Conservation (phyloP, 2,113 vertebrate genomes). For the Meleagris gallopavo region DNA sequence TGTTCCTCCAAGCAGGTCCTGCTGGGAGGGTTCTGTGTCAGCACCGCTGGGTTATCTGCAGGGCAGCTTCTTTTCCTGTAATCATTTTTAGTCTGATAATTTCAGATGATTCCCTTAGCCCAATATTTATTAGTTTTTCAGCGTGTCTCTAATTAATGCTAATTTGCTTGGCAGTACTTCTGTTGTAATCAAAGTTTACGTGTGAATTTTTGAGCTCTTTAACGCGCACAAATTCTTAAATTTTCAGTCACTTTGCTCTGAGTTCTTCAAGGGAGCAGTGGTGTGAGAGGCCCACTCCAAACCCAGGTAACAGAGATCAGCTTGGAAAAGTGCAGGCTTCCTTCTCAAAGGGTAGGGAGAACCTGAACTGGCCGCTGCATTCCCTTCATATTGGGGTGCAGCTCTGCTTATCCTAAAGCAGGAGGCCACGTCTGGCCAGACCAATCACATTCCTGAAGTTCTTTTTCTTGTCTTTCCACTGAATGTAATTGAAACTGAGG, state of each 20-base stretch:
- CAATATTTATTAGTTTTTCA: constrained; percentile 44
- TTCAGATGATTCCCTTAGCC: constrained; percentile 30
- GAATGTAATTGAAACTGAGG: not conserved
- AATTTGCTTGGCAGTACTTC: constrained; percentile 56
- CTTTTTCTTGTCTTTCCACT: not conserved
- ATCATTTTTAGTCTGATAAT: not conserved
- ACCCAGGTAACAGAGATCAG: not conserved
- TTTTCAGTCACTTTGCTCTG: constrained; percentile 17
- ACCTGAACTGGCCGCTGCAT: rapidly evolving
- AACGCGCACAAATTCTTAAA: not conserved
- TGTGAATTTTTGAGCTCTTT: constrained; percentile 26
- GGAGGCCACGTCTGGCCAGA: not conserved
- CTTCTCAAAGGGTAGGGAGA: constrained; percentile 7
- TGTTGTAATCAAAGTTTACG: constrained; percentile 14
- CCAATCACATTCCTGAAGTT: not conserved
- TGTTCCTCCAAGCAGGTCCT: not conserved
- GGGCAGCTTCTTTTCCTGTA: constrained; percentile 23
- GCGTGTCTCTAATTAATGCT: constrained; percentile 44
- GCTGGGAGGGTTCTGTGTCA: not conserved
- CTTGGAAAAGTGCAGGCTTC: not conserved
- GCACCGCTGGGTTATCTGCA: not conserved
- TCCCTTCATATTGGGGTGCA: not conserved
- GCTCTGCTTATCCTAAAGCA: not conserved
- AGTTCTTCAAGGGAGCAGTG: constrained; percentile 5
- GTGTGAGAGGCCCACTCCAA: not conserved